These are phyloP conservation scores for Pomacea canaliculata DNA, from an alignment of 2,888 invertebrate species.

Conservation along the genomic window DNA sequence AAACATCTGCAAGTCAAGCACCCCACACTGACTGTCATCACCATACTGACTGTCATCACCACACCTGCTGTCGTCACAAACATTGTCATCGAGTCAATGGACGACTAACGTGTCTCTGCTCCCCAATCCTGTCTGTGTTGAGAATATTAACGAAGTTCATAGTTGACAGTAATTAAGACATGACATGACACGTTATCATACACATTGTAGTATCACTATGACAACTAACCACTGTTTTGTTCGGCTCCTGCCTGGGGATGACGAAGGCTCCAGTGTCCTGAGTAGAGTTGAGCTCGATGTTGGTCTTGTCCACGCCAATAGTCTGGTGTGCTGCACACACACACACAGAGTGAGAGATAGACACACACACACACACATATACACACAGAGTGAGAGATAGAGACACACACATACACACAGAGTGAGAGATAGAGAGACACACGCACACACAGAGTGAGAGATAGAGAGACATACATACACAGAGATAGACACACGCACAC, in stretches of 20 bases:
- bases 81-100: too few species aligned
- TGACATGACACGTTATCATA: not conserved
- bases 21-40: too few species aligned
- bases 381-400: not conserved
- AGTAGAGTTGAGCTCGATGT: too few species aligned
- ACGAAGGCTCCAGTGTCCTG: too few species aligned
- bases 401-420: not conserved
- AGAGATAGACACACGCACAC: not conserved
- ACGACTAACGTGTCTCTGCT: too few species aligned
- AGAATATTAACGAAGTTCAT: too few species aligned
- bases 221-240: not conserved
- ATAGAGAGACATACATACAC: not conserved
- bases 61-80: too few species aligned
- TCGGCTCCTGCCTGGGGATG: not conserved
- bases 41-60: too few species aligned
- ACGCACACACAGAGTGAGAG: too few species aligned
- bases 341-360: not conserved
- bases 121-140: too few species aligned
- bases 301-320: not conserved
- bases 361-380: conserved; percentile 2
- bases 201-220: too few species aligned
- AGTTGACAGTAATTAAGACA: not conserved
- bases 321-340: not conserved
- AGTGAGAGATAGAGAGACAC: not conserved
- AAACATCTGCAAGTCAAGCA: conserved; percentile 15